Percentiles rank a stretch among this genome's conserved stretches.
Evolutionary conservation across 2,113 vertebrate species (phyloP).

Genomic region (Pelecanoides urinatrix): DNA sequence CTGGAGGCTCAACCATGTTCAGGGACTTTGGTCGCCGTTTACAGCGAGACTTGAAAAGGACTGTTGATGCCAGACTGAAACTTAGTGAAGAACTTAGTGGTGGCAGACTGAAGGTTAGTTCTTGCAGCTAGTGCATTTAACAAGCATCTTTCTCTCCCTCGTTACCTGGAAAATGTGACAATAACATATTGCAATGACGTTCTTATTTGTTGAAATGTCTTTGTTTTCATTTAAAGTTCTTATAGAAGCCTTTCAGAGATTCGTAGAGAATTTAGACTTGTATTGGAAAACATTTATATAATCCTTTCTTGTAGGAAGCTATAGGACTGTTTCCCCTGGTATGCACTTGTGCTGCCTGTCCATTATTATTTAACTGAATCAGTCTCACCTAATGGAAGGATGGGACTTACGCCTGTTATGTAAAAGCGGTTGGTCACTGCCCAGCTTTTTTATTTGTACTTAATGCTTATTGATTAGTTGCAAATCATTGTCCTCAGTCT

Average conservation of each 20-base stretch:
- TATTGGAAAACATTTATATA: background rate
- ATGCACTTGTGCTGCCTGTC: background rate
- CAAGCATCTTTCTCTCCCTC: background rate
- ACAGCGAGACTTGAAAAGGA: conserved; percentile 95
- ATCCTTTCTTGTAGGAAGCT: background rate
- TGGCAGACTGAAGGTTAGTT: conserved; percentile 91
- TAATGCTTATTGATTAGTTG: background rate
- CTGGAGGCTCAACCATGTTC: conserved; percentile 99
- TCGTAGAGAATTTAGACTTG: background rate
- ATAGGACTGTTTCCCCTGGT: background rate
- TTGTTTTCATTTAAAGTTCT: background rate
- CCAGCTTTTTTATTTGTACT: background rate
- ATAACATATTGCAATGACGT: background rate
- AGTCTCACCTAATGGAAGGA: background rate
- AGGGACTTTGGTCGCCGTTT: conserved; percentile 96
- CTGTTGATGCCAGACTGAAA: conserved; percentile 94
- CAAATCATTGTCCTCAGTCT: background rate
- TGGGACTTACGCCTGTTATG: accelerated
- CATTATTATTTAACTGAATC: background rate
- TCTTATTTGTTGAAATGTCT: background rate
- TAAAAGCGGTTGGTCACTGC: background rate
- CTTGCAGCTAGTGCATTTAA: background rate
- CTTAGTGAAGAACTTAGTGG: conserved; percentile 97
- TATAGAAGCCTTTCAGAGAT: background rate
- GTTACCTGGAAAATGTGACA: background rate